Percentiles rank a stretch among this genome's conserved stretches.
phyloP scores from a whole-genome alignment of 2,797 vertebrate species.

The Macropus fuliginosus region DNA sequence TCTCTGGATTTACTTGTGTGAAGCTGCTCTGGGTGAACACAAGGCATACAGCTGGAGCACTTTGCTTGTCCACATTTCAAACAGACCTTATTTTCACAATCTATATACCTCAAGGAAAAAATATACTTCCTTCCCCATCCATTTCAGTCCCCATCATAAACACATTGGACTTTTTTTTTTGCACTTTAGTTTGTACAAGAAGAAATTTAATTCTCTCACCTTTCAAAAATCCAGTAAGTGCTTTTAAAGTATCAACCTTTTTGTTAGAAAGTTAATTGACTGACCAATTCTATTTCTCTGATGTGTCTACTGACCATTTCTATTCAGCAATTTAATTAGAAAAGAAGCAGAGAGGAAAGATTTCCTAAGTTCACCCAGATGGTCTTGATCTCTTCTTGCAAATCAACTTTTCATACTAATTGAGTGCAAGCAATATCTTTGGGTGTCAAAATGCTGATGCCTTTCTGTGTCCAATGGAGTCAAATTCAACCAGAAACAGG shows the following conservation, averaged over 20 bases:
- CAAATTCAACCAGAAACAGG: background rate
- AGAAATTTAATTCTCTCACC: constrained; percentile 10
- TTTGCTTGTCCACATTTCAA: background rate
- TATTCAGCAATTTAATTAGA: background rate
- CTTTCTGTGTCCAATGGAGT: background rate
- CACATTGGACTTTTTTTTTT: constrained; percentile 1
- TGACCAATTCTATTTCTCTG: constrained; percentile 27
- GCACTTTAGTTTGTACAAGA: constrained; percentile 24
- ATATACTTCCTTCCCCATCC: background rate
- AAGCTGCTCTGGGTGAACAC: background rate
- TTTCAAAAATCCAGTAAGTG: constrained; percentile 46
- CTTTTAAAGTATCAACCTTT: constrained; percentile 35
- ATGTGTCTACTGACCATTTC: constrained; percentile 25
- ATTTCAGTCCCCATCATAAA: background rate
- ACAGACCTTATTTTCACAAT: background rate
- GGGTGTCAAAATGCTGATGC: background rate
- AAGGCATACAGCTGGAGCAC: background rate
- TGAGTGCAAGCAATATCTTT: background rate
- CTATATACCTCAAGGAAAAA: background rate
- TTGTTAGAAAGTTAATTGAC: constrained; percentile 34
- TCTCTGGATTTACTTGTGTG: background rate
- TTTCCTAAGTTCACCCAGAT: background rate
- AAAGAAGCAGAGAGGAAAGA: background rate
- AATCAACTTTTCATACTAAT: background rate
- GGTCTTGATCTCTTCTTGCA: background rate